phyloP scores from a whole-genome alignment of 1,140 invertebrate species.

The Colletes gigas region DNA sequence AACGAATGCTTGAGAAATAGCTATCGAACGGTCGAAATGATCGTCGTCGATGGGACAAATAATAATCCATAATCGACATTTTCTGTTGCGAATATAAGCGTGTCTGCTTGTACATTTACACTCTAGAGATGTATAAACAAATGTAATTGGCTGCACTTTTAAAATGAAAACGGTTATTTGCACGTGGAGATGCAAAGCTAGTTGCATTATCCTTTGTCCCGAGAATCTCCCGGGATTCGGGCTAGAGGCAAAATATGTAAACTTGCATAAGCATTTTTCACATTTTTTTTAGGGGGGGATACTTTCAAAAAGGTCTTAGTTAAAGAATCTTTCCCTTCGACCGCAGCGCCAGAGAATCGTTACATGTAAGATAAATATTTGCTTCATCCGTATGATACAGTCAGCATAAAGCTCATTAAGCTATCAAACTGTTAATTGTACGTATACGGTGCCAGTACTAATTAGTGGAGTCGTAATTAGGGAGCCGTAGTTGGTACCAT shows the following conservation, averaged over 20 bases:
- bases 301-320: neutral
- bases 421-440: constrained; percentile 58
- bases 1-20: too few relatives aligned
- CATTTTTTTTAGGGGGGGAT: neutral
- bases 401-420: constrained; percentile 42
- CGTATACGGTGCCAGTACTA: constrained; percentile 43
- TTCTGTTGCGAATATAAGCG: too few relatives aligned
- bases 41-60: too few relatives aligned
- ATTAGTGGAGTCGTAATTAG: constrained; percentile 55
- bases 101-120: too few relatives aligned
- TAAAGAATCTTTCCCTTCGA: neutral
- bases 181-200: too few relatives aligned
- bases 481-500: constrained; percentile 32
- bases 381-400: constrained; percentile 33
- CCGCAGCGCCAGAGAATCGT: neutral
- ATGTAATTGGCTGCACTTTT: too few relatives aligned
- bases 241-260: neutral
- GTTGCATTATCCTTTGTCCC: too few relatives aligned
- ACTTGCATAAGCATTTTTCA: neutral
- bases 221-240: too few relatives aligned
- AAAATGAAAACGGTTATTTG: too few relatives aligned
- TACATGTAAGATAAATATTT: constrained; percentile 30
- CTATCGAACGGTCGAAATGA: too few relatives aligned
- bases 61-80: too few relatives aligned
- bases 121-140: too few relatives aligned